A percentile compares a stretch with the other conserved stretches of the same genome.
These are phyloP conservation scores for Ambastaia sidthimunki DNA, from an alignment of 2,797 vertebrate species.

Conservation along the genomic window DNA sequence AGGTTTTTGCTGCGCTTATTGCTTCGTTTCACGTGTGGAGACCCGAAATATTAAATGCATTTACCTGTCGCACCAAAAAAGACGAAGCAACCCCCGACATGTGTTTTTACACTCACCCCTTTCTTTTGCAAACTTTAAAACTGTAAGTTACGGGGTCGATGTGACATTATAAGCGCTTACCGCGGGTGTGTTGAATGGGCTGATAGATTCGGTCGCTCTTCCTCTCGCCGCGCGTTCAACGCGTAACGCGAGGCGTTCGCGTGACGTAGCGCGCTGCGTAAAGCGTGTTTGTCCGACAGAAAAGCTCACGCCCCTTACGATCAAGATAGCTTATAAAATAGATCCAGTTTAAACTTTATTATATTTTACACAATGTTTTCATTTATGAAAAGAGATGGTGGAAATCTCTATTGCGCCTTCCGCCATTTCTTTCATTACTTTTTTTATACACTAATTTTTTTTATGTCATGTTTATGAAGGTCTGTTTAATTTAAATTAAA, in stretches of 20 bases:
- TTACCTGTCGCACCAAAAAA: conserved; percentile 55
- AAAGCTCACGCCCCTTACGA: conserved; percentile 52
- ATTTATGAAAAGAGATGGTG: no score
- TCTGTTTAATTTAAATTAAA: no score
- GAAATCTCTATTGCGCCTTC: no score
- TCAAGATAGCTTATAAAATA: conserved; percentile 38
- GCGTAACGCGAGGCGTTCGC: conserved; percentile 64
- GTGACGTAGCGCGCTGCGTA: conserved; percentile 67
- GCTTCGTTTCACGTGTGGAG: conserved; percentile 70
- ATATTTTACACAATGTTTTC: no score
- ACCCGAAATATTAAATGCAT: conserved; percentile 71
- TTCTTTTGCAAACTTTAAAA: neutral
- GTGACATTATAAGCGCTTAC: conserved; percentile 56
- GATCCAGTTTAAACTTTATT: neutral
- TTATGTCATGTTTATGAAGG: no score
- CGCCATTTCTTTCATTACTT: no score
- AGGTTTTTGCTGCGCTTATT: conserved; percentile 72
- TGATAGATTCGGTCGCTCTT: conserved; percentile 53
- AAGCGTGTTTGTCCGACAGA: conserved; percentile 61
- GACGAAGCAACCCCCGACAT: conserved; percentile 61
- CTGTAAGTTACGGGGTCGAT: neutral
- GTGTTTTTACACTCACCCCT: neutral
- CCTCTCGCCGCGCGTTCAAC: conserved; percentile 57
- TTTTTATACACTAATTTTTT: no score
- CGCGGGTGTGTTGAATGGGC: conserved; percentile 49